Percentiles rank a stretch among this genome's conserved stretches.
Evolutionary conservation across 2,888 invertebrate species (phyloP).

Genomic region (Ypsolopha sequella): DNA sequence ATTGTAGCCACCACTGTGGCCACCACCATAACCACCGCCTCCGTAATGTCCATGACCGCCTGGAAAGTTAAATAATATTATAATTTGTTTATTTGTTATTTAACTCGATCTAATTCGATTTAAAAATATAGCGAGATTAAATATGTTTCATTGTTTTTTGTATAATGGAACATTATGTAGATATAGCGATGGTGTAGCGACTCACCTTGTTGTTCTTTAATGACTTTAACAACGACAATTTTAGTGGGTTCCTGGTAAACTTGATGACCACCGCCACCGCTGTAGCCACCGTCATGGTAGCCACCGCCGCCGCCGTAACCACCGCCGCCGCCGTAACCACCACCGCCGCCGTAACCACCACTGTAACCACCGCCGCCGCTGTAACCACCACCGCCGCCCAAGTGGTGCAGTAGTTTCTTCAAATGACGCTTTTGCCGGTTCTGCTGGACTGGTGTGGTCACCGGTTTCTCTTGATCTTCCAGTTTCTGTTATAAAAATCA

Average conservation of each 20-base stretch:
- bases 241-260: conserved; percentile 5
- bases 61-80: background rate
- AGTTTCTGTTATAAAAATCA: conserved; percentile 35
- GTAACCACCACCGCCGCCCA: conserved; percentile 15
- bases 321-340: conserved; percentile 19
- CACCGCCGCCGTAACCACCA: conserved; percentile 22
- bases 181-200: background rate
- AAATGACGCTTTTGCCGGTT: conserved; percentile 41
- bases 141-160: too few relatives aligned
- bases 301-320: conserved; percentile 13
- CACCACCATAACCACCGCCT: conserved; percentile 14
- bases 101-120: too few relatives aligned
- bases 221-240: background rate
- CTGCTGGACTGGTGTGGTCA: conserved; percentile 15
- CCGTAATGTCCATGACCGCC: background rate
- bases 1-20: conserved; percentile 14
- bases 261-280: conserved; percentile 9
- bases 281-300: conserved; percentile 18
- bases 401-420: conserved; percentile 22
- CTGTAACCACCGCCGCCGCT: conserved; percentile 23
- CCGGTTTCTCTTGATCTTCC: conserved; percentile 41
- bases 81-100: too few relatives aligned
- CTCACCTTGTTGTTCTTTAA: background rate
- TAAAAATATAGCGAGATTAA: too few relatives aligned
- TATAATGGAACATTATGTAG: too few relatives aligned